A percentile compares a stretch with the other conserved stretches of the same genome.
These are phyloP conservation scores for Mormyrus lacerda DNA, from an alignment of 2,113 vertebrate genomes.

Conservation along the genomic window DNA sequence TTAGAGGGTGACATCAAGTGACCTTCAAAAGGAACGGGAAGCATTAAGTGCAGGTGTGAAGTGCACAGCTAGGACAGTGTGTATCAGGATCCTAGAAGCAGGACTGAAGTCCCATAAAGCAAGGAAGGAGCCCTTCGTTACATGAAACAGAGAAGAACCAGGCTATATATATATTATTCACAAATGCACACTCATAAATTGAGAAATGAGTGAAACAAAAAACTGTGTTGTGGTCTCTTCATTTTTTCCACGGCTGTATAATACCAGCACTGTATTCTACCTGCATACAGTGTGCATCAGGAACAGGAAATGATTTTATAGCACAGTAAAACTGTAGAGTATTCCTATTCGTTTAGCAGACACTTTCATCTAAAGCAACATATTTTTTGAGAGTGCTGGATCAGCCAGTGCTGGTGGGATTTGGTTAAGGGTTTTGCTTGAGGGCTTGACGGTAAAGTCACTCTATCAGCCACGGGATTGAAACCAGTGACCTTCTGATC, in stretches of 20 bases:
- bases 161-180: no score
- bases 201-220: no score
- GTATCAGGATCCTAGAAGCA: no score
- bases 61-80: no score
- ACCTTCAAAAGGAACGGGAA: no score
- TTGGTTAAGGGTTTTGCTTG: neutral
- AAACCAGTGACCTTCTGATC: neutral
- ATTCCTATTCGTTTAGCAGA: neutral
- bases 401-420: neutral
- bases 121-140: no score
- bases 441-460: neutral
- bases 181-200: no score
- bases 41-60: no score
- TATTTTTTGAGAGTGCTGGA: neutral
- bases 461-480: neutral
- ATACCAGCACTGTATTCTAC: neutral
- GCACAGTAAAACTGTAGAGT: neutral
- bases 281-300: neutral
- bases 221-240: no score
- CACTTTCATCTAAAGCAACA: neutral
- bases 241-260: neutral
- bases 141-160: no score
- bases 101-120: no score
- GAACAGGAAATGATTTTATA: neutral
- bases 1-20: no score